Evolutionary conservation across 2,888 invertebrate genomes (phyloP).

Genomic region (Harpalus rubripes): DNA sequence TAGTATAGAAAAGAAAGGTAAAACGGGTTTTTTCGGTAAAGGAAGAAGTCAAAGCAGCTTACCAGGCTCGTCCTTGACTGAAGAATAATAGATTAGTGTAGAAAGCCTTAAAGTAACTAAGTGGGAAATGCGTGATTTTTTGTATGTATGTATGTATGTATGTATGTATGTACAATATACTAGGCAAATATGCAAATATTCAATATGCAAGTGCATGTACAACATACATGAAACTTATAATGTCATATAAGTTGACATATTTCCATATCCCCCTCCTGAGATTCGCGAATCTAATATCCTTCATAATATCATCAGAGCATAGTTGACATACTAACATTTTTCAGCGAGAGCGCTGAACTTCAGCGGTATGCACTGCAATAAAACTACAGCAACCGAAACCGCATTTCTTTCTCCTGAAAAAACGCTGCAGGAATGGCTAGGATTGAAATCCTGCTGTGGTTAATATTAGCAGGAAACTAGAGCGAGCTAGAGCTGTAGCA

Average conservation of each 20-base stretch:
- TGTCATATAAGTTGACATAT: background rate
- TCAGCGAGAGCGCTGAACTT: conserved; percentile 1
- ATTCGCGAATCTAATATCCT: background rate
- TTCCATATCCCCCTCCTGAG: background rate
- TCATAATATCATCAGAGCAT: conserved; percentile 2
- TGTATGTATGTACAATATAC: background rate
- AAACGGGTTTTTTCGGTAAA: too few relatives aligned
- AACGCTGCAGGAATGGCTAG: background rate
- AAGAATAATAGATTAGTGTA: too few relatives aligned
- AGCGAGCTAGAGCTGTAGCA: background rate
- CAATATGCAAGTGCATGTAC: background rate
- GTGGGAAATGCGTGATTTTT: too few relatives aligned
- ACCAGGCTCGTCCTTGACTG: too few relatives aligned
- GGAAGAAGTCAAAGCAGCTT: too few relatives aligned
- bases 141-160: too few relatives aligned
- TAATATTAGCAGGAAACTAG: background rate
- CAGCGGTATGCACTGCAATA: background rate
- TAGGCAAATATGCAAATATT: background rate
- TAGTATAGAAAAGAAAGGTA: too few relatives aligned
- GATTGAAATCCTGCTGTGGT: background rate
- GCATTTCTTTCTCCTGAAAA: conserved; percentile 1
- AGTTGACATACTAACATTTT: conserved; percentile 6
- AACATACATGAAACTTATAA: background rate
- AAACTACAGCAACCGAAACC: conserved; percentile 1
- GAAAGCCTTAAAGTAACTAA: too few relatives aligned